These are phyloP conservation scores for Scolopax mira DNA, from an alignment of 2,113 vertebrate genomes.

Conservation along the genomic window DNA sequence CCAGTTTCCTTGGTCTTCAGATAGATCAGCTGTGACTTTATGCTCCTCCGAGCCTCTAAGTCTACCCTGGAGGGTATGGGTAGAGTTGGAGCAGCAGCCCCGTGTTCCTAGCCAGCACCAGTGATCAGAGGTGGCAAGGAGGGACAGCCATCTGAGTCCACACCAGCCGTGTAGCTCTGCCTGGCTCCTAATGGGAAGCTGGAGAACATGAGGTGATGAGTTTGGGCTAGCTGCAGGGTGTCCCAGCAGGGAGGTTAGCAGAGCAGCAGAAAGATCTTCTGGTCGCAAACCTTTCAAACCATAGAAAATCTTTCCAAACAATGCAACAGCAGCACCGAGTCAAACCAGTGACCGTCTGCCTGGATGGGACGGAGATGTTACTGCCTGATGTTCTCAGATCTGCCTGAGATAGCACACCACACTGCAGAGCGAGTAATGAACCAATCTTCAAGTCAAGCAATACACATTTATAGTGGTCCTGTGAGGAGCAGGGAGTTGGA, in stretches of 20 bases:
- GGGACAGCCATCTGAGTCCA: neutral
- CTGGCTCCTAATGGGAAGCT: neutral
- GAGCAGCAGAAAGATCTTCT: neutral
- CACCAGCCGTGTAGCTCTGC: neutral
- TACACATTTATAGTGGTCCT: neutral
- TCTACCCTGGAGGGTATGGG: neutral
- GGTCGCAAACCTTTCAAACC: neutral
- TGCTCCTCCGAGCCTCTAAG: neutral
- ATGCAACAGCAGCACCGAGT: neutral
- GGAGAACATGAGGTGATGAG: neutral
- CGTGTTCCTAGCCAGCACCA: neutral
- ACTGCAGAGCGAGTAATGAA: neutral
- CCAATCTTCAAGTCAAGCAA: neutral
- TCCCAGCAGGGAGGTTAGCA: neutral
- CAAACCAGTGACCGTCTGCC: neutral
- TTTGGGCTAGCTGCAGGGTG: neutral
- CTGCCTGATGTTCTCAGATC: neutral
- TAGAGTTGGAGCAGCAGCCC: neutral
- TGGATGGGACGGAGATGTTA: neutral
- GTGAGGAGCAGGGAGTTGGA: neutral
- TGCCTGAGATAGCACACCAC: neutral
- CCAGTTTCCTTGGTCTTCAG: neutral
- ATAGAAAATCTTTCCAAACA: neutral
- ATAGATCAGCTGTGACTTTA: neutral
- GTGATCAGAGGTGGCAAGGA: neutral